phyloP scores from a whole-genome alignment of 2,888 invertebrate species.

The Eristalis tenax region DNA sequence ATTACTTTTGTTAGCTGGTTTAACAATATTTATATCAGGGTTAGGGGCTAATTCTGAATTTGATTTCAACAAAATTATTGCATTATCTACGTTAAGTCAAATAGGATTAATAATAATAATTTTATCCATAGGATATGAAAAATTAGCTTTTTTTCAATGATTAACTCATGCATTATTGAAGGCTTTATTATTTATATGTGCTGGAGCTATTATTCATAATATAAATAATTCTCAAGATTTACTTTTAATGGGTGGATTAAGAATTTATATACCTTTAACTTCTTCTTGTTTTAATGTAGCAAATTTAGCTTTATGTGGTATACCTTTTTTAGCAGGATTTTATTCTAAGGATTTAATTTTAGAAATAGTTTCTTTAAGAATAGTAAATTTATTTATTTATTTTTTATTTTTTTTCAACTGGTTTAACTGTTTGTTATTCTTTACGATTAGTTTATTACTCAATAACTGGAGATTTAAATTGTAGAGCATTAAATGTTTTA shows the following conservation, averaged over 20 bases:
- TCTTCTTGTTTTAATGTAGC: slow-evolving; percentile 83
- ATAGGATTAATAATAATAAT: slow-evolving; percentile 88
- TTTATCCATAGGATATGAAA: slow-evolving; percentile 83
- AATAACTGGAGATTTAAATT: slow-evolving; percentile 82
- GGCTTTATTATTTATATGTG: slow-evolving; percentile 88
- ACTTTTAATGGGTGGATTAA: slow-evolving; percentile 83
- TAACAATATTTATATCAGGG: slow-evolving; percentile 85
- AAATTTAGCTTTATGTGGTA: slow-evolving; percentile 85
- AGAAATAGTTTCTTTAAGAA: slow-evolving; percentile 83
- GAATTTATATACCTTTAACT: slow-evolving; percentile 82
- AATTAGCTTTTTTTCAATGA: slow-evolving; percentile 87
- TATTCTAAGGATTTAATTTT: slow-evolving; percentile 86
- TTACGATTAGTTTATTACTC: slow-evolving; percentile 84
- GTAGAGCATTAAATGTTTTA: slow-evolving; percentile 82
- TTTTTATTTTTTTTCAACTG: slow-evolving; percentile 83
- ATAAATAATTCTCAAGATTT: slow-evolving; percentile 85
- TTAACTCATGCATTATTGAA: slow-evolving; percentile 89
- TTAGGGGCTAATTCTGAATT: slow-evolving; percentile 85
- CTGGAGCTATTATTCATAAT: slow-evolving; percentile 86
- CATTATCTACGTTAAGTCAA: slow-evolving; percentile 88
- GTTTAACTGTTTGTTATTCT: slow-evolving; percentile 84
- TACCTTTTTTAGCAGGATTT: slow-evolving; percentile 86
- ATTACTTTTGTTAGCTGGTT: slow-evolving; percentile 83
- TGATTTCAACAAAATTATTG: slow-evolving; percentile 90
- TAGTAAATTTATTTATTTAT: slow-evolving; percentile 83